phyloP scores from a whole-genome alignment of 1,140 invertebrate genomes.

The Mamestra configurata region DNA sequence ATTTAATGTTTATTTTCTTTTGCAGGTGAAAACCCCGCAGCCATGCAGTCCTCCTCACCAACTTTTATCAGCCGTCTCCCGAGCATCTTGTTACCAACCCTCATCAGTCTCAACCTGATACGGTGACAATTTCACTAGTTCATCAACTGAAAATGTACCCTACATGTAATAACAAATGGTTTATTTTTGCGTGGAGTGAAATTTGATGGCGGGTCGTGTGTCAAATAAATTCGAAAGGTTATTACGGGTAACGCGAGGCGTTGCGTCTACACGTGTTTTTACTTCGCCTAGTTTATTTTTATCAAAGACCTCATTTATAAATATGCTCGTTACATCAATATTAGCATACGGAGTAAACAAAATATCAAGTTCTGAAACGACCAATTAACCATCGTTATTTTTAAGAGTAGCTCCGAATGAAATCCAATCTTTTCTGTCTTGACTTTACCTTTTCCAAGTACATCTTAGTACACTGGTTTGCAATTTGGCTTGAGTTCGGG shows the following conservation, averaged over 20 bases:
- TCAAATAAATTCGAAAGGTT: slow-evolving; percentile 30
- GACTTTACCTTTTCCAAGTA: not conserved
- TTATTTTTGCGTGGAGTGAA: slow-evolving; percentile 56
- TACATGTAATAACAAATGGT: slow-evolving; percentile 53
- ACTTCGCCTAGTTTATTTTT: not conserved
- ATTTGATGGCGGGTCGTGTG: slow-evolving; percentile 6
- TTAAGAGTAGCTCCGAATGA: not conserved
- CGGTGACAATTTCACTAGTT: slow-evolving; percentile 77
- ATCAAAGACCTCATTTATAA: not conserved
- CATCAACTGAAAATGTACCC: slow-evolving; percentile 58
- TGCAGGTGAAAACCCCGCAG: slow-evolving; percentile 86
- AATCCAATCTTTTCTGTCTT: not conserved
- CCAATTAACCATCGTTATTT: not conserved
- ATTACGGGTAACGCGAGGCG: slow-evolving; percentile 15
- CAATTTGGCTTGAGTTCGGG: not conserved
- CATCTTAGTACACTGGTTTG: not conserved
- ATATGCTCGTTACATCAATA: not conserved
- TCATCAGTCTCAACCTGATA: slow-evolving; percentile 61
- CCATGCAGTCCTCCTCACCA: slow-evolving; percentile 84
- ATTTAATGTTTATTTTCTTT: slow-evolving; percentile 57
- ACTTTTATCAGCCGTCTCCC: slow-evolving; percentile 64
- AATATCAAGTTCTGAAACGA: not conserved
- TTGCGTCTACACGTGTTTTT: slow-evolving; percentile 35
- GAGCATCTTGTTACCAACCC: slow-evolving; percentile 58
- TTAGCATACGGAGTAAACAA: not conserved